phyloP scores from a whole-genome alignment of 2,888 invertebrate species.

The Hydroisotoma schaefferi region DNA sequence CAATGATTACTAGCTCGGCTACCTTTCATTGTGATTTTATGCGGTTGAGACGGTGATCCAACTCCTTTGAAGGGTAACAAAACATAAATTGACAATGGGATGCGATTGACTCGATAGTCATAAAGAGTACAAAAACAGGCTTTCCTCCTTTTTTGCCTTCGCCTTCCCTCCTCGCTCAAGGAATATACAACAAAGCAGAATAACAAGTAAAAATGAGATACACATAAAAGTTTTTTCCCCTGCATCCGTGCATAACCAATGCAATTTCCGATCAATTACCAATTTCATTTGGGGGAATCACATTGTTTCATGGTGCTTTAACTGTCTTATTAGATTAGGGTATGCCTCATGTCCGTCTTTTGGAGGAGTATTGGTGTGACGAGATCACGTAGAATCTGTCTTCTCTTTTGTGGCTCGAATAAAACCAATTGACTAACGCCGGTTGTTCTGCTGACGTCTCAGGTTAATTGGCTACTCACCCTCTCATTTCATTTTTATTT shows the following conservation, averaged over 20 bases:
- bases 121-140: background rate
- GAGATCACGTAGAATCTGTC: conserved; percentile 28
- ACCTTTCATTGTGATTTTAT: conserved; percentile 10
- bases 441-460: background rate
- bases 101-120: conserved; percentile 1
- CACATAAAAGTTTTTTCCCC: background rate
- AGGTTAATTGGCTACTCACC: conserved; percentile 6
- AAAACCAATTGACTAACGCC: conserved; percentile 6
- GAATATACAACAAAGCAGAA: too few species aligned
- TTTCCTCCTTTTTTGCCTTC: background rate
- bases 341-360: conserved; percentile 1
- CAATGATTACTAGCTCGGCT: conserved; percentile 11
- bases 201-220: too few species aligned
- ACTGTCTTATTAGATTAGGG: conserved; percentile 32
- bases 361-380: conserved; percentile 29
- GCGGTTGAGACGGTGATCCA: conserved; percentile 12
- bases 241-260: conserved; percentile 48
- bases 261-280: conserved; percentile 49
- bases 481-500: conserved; percentile 2
- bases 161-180: background rate
- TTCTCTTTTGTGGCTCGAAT: conserved; percentile 12
- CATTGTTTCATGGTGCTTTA: conserved; percentile 32
- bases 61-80: conserved; percentile 7
- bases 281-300: conserved; percentile 40
- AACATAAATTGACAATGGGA: conserved; percentile 6